Evolutionary conservation across 2,113 vertebrate species (phyloP).

Genomic region (Columba janthina): DNA sequence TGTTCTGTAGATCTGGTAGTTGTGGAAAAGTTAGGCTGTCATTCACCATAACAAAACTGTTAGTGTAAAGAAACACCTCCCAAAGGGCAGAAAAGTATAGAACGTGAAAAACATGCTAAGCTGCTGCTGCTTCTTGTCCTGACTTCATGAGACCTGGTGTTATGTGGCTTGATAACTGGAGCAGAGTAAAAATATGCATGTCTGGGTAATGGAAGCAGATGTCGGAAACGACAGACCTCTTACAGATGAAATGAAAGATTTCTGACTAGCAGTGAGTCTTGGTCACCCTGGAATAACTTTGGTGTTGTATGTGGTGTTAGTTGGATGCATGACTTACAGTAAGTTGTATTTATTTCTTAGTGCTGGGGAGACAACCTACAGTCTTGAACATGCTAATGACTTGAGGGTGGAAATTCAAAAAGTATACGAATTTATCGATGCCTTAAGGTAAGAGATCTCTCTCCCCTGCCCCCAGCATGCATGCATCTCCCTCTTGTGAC

Average conservation of each 20-base stretch:
- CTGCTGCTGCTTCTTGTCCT: background rate
- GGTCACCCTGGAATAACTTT: background rate
- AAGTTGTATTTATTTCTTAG: constrained; percentile 68
- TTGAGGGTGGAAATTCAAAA: constrained; percentile 93
- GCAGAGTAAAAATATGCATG: background rate
- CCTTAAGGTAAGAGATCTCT: constrained; percentile 83
- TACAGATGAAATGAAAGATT: background rate
- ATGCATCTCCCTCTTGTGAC: background rate
- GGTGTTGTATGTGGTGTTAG: background rate
- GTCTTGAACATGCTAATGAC: constrained; percentile 84
- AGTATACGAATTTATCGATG: constrained; percentile 93
- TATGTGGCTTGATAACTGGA: background rate
- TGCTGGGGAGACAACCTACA: constrained; percentile 92
- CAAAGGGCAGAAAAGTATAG: background rate
- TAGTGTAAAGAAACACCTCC: background rate
- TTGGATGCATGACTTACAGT: background rate
- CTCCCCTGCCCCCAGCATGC: background rate
- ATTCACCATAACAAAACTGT: background rate
- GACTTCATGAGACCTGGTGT: background rate
- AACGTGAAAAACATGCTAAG: background rate
- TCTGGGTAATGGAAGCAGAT: background rate
- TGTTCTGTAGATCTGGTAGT: background rate
- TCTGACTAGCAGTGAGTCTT: background rate
- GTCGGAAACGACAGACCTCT: background rate
- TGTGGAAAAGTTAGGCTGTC: background rate